Base-by-base conservation (phyloP, 2,113 vertebrate genomes). In the Baryphthengus martii region DNA sequence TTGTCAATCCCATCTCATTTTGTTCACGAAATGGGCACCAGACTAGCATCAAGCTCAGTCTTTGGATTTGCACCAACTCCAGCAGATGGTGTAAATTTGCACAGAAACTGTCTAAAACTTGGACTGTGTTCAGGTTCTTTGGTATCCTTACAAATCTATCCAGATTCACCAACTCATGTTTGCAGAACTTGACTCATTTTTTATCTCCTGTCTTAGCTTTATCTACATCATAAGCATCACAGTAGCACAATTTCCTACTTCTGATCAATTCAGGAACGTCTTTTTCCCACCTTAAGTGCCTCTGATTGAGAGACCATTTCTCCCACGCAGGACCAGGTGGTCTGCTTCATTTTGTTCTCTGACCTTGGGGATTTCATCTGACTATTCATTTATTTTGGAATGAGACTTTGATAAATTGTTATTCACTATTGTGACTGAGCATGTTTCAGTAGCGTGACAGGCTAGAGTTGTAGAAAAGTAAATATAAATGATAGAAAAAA, bases 1-100 rank as follows among this genome's bases (percentile, higher is more conserved):
- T 81, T 91, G 80, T 84, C 52, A 82, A 40, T 65, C 47, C 31
- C 42, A 72, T 92, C 31, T 91, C 39, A 75, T 91, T 78, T 94
- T 0, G 10, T 72, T 92, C 66, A 49, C 20, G n/a, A 91, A 95
- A 95, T 26, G 70, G 86, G 74, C 76, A 95, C 35, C 55, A 85
- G 73, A 49, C 58, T 49, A 75, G 52, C 52, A 91, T 55, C 17
- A 42, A 53, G 16, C 73, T 81, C 50, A 52, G 73, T 20, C 47
- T 90, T 85, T 95, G 95, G 86, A 92, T 78, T 78, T 53, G 18
- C 29, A 85, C 44, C 89, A 94, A 62, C 55, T 47, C 56, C 15
- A 90, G 66, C 82, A 96, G 90, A 97, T 92, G 96, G 72, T 77
- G 79, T 62, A 83, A 92, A 92, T 90, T 96, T 86, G 85, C 92